phyloP scores from a whole-genome alignment of 2,888 invertebrate species.

The Spialia ferax region DNA sequence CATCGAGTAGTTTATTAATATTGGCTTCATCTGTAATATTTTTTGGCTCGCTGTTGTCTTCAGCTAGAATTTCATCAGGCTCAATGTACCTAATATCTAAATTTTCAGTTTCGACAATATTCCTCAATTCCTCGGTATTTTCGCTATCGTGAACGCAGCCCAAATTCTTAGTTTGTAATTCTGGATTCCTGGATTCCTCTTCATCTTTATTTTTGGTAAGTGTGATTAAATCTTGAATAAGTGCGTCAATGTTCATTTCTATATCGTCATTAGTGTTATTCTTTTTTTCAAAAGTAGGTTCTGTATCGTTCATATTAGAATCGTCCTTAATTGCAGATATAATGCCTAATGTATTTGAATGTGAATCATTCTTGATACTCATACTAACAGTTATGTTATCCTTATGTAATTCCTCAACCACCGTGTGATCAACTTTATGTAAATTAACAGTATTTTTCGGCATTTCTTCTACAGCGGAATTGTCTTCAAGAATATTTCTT shows the following conservation, averaged over 20 bases:
- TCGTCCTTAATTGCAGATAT: not conserved
- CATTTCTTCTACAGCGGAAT: too few species aligned
- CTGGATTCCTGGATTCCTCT: not conserved
- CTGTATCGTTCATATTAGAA: not conserved
- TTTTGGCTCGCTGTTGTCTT: not conserved
- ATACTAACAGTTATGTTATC: too few species aligned
- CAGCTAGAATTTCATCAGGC: not conserved
- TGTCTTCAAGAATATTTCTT: not conserved
- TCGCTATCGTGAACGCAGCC: not conserved
- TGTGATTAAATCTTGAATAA: conserved; percentile 7
- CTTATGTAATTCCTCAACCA: too few species aligned
- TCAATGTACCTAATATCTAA: not conserved
- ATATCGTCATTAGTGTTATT: not conserved
- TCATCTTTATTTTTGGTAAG: not conserved
- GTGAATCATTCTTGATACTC: too few species aligned
- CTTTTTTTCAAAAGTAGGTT: not conserved
- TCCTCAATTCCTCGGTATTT: not conserved
- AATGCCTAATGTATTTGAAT: not conserved
- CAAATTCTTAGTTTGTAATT: not conserved
- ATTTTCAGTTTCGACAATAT: not conserved
- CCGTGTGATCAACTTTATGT: too few species aligned
- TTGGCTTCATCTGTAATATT: not conserved
- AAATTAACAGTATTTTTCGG: not conserved
- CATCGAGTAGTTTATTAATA: not conserved
- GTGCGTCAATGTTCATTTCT: not conserved